These are phyloP conservation scores for Grus americana DNA, from an alignment of 2,113 vertebrate species.

Conservation along the genomic window DNA sequence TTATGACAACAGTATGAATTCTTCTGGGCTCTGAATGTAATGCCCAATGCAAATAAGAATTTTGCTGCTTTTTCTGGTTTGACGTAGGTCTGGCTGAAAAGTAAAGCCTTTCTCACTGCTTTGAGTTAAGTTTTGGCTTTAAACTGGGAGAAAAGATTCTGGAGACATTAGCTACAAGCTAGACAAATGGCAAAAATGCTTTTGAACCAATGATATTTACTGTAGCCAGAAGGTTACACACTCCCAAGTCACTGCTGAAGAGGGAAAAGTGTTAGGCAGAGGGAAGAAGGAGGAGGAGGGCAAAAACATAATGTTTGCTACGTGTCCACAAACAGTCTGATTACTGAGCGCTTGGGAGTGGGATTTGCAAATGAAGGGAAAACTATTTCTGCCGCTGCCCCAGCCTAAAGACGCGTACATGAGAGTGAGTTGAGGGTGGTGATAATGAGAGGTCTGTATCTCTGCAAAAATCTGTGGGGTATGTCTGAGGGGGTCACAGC, in stretches of 20 bases:
- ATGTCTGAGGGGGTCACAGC: rapidly evolving
- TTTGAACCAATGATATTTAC: neutral
- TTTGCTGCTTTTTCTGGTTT: neutral
- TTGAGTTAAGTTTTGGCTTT: neutral
- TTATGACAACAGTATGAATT: slow-evolving; percentile 18
- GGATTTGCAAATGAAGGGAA: neutral
- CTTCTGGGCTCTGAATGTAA: neutral
- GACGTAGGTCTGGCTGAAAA: neutral
- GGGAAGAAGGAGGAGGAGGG: neutral
- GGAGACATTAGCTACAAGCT: neutral
- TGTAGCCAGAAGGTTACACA: neutral
- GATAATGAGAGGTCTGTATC: neutral
- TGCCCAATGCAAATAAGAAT: neutral
- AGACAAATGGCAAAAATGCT: neutral
- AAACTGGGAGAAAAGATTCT: neutral
- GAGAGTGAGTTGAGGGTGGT: neutral
- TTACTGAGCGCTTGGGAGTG: neutral
- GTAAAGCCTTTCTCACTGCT: neutral
- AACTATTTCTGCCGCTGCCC: neutral
- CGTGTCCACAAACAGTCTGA: neutral
- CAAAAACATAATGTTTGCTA: neutral
- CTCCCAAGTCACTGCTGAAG: neutral
- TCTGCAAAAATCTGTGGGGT: neutral
- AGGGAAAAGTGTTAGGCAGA: neutral
- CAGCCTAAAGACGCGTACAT: neutral